These are phyloP conservation scores for Passer domesticus DNA, from an alignment of 2,113 vertebrate genomes.

Conservation along the genomic window DNA sequence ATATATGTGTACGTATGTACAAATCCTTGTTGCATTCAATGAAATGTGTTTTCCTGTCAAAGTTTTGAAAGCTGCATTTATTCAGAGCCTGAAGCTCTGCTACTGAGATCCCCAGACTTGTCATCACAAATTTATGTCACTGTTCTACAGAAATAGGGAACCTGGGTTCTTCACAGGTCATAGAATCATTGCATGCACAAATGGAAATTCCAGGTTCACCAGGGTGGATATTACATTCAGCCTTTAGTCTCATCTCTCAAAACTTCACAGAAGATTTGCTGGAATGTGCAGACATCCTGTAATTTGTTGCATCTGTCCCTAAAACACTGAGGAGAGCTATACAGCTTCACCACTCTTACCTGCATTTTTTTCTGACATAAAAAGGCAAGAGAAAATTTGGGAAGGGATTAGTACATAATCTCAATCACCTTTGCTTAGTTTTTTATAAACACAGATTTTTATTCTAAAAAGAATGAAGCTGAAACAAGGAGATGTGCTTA, in stretches of 20 bases:
- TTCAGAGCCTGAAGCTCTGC: neutral
- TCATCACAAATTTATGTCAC: neutral
- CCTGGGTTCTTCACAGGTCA: neutral
- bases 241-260: neutral
- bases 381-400: neutral
- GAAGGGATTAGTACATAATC: neutral
- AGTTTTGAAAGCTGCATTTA: neutral
- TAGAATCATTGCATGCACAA: neutral
- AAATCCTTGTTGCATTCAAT: neutral
- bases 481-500: neutral
- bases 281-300: neutral
- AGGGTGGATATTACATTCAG: neutral
- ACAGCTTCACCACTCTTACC: neutral
- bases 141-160: neutral
- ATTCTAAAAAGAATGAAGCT: neutral
- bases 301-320: neutral
- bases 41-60: neutral
- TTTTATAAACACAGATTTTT: neutral
- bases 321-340: neutral
- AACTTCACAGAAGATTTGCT: neutral
- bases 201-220: neutral
- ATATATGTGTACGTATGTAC: rapidly evolving
- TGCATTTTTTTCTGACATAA: neutral
- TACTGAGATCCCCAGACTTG: neutral
- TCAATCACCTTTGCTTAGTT: neutral